phyloP scores from a whole-genome alignment of 2,113 vertebrate species.

The Pelobates fuscus region DNA sequence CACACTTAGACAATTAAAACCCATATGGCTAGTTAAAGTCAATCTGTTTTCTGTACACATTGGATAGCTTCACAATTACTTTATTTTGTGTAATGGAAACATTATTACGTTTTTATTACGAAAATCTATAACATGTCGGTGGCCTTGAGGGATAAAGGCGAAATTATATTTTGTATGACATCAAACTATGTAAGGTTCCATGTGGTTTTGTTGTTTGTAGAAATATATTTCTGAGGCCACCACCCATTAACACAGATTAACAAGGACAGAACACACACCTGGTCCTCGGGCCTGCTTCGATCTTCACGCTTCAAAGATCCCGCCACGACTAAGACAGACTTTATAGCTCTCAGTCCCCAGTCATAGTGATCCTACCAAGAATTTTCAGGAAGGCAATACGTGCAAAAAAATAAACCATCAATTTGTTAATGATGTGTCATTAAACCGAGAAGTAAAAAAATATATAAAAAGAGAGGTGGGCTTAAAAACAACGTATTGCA shows the following conservation, averaged over 20 bases:
- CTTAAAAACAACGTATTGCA: no score
- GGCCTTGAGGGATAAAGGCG: no score
- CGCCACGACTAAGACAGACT: constrained; percentile 73
- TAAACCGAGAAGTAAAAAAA: no score
- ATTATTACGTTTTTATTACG: constrained; percentile 46
- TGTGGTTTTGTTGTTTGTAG: no score
- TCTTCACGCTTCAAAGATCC: constrained; percentile 73
- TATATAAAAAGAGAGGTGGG: no score
- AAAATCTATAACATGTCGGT: no score
- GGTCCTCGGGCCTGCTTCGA: constrained; percentile 70
- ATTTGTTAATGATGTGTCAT: no score
- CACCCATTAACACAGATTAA: no score
- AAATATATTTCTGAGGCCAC: no score
- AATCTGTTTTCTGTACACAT: constrained; percentile 83
- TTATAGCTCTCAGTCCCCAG: constrained; percentile 72
- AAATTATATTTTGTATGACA: no score
- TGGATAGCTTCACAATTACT: constrained; percentile 61
- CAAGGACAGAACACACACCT: constrained; percentile 59
- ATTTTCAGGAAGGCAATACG: not conserved
- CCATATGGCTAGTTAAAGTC: constrained; percentile 98
- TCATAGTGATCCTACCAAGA: constrained; percentile 70
- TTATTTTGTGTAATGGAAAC: constrained; percentile 70
- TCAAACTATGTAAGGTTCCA: no score
- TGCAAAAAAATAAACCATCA: not conserved
- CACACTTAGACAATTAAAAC: constrained; percentile 89